A percentile compares a stretch with the other conserved stretches of the same genome.
These are phyloP conservation scores for Sparus aurata DNA, from an alignment of 2,797 vertebrate genomes.

Conservation along the genomic window DNA sequence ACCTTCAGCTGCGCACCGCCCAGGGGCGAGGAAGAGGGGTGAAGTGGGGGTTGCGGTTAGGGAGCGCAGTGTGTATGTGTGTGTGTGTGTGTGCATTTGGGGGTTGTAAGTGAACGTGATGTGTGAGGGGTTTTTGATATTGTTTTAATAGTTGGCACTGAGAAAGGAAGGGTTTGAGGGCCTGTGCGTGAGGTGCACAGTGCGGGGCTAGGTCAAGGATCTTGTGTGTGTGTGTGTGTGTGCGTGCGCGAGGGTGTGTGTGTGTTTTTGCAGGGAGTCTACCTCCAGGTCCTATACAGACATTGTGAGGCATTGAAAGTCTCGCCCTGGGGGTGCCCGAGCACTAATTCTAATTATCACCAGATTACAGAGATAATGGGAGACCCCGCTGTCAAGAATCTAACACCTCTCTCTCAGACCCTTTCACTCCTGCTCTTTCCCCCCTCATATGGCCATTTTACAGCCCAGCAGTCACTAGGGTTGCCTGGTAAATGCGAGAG, in stretches of 20 bases:
- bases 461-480: conserved; percentile 82
- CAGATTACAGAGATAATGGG: conserved; percentile 88
- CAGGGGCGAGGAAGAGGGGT: conserved; percentile 71
- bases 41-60: conserved; percentile 62
- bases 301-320: conserved; percentile 82
- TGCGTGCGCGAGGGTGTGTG: conserved; percentile 29
- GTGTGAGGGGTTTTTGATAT: conserved; percentile 69
- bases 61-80: conserved; percentile 28
- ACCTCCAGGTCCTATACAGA: conserved; percentile 74
- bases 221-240: conserved; percentile 32
- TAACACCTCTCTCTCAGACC: conserved; percentile 77
- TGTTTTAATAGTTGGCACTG: conserved; percentile 70
- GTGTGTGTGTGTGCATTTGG: conserved; percentile 42
- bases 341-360: conserved; percentile 87
- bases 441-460: conserved; percentile 84
- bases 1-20: conserved; percentile 81
- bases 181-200: conserved; percentile 52
- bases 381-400: conserved; percentile 82
- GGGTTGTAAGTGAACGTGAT: conserved; percentile 59
- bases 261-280: conserved; percentile 61
- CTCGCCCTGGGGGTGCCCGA: conserved; percentile 76
- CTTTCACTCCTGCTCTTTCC: conserved; percentile 64
- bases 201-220: conserved; percentile 72
- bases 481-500: conserved; percentile 77
- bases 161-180: conserved; percentile 67